These are phyloP conservation scores for Leucoma salicis DNA, from an alignment of 2,888 invertebrate genomes.

Conservation along the genomic window DNA sequence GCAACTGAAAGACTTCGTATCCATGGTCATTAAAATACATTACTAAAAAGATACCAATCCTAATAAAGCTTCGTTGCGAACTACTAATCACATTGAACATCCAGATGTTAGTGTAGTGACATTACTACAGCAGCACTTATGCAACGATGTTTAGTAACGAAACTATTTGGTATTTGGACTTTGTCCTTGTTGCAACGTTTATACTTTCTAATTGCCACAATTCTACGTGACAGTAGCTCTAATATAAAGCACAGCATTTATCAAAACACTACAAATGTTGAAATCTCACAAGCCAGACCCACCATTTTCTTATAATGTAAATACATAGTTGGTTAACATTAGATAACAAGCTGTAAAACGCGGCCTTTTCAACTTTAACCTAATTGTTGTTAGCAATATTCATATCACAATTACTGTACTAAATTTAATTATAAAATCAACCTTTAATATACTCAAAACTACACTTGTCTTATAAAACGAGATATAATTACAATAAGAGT, in stretches of 20 bases:
- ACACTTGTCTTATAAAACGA: not conserved
- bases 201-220: conserved; percentile 3
- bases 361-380: not conserved
- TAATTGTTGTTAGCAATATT: not conserved
- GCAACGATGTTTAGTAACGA: not conserved
- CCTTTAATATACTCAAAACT: not conserved
- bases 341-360: not conserved
- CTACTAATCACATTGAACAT: no score
- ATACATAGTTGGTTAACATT: not conserved
- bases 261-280: no score
- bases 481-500: not conserved
- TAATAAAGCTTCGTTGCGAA: no score
- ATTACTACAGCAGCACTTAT: no score
- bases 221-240: not conserved
- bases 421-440: not conserved
- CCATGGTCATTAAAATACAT: no score
- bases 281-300: not conserved
- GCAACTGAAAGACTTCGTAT: no score
- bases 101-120: no score
- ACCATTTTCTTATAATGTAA: not conserved
- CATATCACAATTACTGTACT: not conserved
- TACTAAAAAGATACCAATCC: no score
- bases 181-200: conserved; percentile 3
- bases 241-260: no score
- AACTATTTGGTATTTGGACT: not conserved